phyloP scores from a whole-genome alignment of 2,113 vertebrate species.

The Propithecus coquereli region DNA sequence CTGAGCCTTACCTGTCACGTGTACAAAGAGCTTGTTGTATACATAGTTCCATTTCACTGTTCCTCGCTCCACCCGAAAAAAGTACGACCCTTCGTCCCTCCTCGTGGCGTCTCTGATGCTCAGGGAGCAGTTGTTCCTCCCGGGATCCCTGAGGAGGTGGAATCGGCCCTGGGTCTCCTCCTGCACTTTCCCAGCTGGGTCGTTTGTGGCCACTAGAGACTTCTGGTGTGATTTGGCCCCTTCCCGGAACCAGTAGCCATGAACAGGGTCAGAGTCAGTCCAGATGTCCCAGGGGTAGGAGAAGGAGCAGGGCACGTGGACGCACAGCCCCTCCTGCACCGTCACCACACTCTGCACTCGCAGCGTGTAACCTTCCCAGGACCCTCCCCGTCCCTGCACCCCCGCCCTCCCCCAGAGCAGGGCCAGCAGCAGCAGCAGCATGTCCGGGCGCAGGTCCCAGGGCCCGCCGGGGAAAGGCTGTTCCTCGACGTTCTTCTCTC shows the following conservation, averaged over 20 bases:
- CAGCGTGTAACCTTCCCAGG: rapidly evolving
- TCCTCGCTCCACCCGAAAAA: neutral
- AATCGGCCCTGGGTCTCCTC: neutral
- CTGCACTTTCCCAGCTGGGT: rapidly evolving
- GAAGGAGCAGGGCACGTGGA: neutral
- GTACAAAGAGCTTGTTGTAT: rapidly evolving
- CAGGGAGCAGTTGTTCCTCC: neutral
- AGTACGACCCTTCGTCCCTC: rapidly evolving
- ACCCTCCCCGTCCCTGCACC: rapidly evolving
- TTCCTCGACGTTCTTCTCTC: neutral
- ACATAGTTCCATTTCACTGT: rapidly evolving
- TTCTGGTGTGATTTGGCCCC: rapidly evolving
- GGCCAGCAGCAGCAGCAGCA: neutral
- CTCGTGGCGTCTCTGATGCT: neutral
- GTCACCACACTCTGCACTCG: rapidly evolving
- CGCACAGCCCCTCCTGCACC: neutral
- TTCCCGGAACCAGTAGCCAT: neutral
- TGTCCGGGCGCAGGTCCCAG: neutral
- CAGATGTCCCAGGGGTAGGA: rapidly evolving
- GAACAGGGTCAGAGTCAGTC: rapidly evolving
- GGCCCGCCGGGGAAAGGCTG: too few species aligned
- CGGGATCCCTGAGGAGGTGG: rapidly evolving
- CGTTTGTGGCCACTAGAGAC: neutral
- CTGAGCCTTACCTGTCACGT: neutral
- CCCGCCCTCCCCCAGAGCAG: neutral